Conservation (phyloP, 2,113 vertebrate genomes). For the Tiliqua scincoides region DNA sequence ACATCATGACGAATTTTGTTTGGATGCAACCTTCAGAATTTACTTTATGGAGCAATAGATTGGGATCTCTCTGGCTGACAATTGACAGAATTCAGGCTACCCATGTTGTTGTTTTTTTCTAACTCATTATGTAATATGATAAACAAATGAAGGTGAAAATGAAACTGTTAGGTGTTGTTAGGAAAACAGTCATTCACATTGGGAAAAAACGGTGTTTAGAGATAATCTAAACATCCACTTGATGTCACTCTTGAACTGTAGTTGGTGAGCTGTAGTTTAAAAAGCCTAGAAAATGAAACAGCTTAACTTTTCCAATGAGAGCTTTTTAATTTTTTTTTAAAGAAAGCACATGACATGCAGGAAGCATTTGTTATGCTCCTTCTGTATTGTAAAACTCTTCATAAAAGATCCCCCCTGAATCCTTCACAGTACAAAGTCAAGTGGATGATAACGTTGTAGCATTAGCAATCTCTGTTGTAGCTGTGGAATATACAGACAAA, state of each 20-base stretch:
- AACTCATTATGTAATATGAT: not conserved
- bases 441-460: no score
- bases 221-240: conserved; percentile 60
- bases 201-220: not conserved
- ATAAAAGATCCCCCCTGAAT: no score
- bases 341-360: not conserved
- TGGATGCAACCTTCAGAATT: not conserved
- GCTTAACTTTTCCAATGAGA: conserved; percentile 28
- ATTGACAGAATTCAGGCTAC: not conserved
- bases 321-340: not conserved
- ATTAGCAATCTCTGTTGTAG: no score
- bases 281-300: not conserved
- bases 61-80: no score
- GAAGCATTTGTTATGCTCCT: not conserved
- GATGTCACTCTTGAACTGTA: conserved; percentile 66
- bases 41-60: no score
- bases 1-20: not conserved
- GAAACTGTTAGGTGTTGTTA: not conserved
- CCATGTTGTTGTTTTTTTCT: not conserved
- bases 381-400: no score
- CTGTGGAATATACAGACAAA: not conserved
- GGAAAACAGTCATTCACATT: not conserved
- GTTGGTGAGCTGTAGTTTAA: not conserved
- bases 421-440: no score
- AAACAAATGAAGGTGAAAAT: not conserved